Percentiles rank a stretch among this genome's conserved stretches.
Evolutionary conservation across 2,113 vertebrate species (phyloP).

Genomic region (Phrynosoma blainvillii): DNA sequence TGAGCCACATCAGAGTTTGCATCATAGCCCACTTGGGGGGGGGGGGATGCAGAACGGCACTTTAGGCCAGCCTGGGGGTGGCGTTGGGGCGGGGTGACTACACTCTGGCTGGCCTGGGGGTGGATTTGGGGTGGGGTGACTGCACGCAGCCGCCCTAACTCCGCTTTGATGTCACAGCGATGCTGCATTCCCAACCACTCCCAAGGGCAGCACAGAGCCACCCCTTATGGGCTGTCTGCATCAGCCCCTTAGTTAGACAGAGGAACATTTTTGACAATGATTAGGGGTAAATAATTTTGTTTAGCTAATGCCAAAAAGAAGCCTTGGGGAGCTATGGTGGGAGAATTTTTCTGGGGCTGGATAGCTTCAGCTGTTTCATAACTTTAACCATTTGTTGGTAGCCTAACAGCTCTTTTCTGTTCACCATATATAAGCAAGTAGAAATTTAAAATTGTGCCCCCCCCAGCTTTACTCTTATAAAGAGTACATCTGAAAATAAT

Average conservation of each 20-base stretch:
- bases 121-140: no score
- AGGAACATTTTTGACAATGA: not conserved
- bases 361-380: not conserved
- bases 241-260: no score
- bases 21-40: not conserved
- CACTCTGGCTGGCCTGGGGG: no score
- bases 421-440: not conserved
- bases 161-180: no score
- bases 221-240: no score
- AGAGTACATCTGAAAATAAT: no score
- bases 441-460: no score
- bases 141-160: no score
- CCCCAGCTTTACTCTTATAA: not conserved
- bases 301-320: not conserved
- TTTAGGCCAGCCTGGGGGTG: no score
- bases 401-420: not conserved
- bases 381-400: not conserved
- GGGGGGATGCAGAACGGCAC: not conserved
- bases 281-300: not conserved
- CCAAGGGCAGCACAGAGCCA: no score
- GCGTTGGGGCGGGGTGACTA: no score
- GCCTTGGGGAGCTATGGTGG: not conserved
- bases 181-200: no score
- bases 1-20: not conserved
- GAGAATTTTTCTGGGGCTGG: not conserved